These are phyloP conservation scores for Clarias batrachus DNA, from an alignment of 2,113 vertebrate species.

Conservation along the genomic window DNA sequence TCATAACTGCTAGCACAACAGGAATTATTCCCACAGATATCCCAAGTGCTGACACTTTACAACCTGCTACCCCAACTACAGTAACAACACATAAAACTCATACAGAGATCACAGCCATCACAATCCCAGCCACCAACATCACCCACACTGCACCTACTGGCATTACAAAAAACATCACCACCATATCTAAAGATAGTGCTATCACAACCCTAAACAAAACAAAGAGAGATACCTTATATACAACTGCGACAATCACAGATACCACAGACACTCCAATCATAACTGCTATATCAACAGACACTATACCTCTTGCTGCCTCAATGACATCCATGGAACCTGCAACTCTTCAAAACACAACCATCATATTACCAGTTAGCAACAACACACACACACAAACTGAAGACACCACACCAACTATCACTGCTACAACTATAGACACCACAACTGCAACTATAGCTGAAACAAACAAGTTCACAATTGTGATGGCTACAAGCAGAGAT, in stretches of 20 bases:
- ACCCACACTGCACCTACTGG: background rate
- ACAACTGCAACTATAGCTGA: background rate
- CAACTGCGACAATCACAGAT: background rate
- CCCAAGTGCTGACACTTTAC: background rate
- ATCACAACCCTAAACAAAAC: background rate
- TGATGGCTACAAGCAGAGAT: background rate
- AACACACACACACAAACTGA: background rate
- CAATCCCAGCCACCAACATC: background rate
- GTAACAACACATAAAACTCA: background rate
- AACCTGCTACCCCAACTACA: background rate
- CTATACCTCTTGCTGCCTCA: too few relatives aligned
- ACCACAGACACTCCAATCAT: background rate
- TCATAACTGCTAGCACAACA: background rate
- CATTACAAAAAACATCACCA: background rate
- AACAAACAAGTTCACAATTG: background rate
- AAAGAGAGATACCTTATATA: too few relatives aligned
- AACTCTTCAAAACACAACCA: background rate
- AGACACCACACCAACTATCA: background rate
- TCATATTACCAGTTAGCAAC: background rate
- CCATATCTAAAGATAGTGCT: background rate
- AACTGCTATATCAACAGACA: background rate
- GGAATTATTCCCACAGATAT: background rate
- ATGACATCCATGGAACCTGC: background rate
- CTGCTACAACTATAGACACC: background rate
- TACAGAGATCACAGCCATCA: background rate